Base-by-base conservation (phyloP, 2,113 vertebrate genomes). In the Candoia aspera region DNA sequence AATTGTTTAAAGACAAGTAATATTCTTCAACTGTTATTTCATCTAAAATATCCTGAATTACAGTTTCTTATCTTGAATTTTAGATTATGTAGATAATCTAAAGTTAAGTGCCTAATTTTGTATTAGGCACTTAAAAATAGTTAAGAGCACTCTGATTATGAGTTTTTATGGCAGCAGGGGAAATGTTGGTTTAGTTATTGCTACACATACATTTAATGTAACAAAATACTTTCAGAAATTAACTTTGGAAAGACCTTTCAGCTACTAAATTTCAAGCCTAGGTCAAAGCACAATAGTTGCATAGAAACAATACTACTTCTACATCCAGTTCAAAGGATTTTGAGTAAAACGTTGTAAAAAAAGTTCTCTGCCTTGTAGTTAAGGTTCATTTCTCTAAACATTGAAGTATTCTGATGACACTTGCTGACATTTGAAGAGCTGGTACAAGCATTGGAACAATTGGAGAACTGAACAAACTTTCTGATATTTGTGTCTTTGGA, bases 1-100 rank as follows among this genome's bases (percentile, higher is more conserved):
- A 33, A 94, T 93, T 33, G 53, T 93, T 92, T 93, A 79, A 55
- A 83, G n/a, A 46, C n/a, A 79, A 37, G 29, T 73, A 33, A 79
- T 79, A 37, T 33, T 79, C 33, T 79, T 42, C 17, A 49, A 26
- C 6, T 23, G 46, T 29, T 19, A 29, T 60, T 60, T 19, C 26
- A n/a, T 21, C 24, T 73, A 10, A n/a, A 73, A 68, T 33, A 29
- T 55, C 73, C 53, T 87, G 17, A 73, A 54, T 19, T 64, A 49
- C 42, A 87, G 55, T 57, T 86, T 91, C 46, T 54, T 59, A 84
- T 21, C 58, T 86, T 37, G 49, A 91, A 11, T 15, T 87, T 2
- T 90, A 84, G 79, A 29, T 84, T 55, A 86, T 68, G 24, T 24
- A 24, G 12, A 54, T 91, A 23, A n/a, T n/a, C n/a, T n/a, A n/a